These are phyloP conservation scores for Chrysopilus asiliformis DNA, from an alignment of 2,888 invertebrate species.

Conservation along the genomic window DNA sequence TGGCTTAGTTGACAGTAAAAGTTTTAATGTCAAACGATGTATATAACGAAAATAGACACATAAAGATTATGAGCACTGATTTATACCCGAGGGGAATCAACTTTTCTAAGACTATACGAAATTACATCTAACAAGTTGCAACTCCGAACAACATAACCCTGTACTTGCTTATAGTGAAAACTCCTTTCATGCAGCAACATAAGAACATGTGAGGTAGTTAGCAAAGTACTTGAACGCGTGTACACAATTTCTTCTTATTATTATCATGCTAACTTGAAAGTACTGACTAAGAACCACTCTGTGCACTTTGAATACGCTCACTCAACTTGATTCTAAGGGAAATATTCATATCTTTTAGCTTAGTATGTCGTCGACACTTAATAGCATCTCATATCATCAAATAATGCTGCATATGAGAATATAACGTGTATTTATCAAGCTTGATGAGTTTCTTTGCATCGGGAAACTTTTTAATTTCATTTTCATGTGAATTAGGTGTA, in stretches of 20 bases:
- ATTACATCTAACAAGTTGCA: neutral
- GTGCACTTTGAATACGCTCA: too few species aligned
- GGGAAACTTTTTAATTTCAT: slow-evolving; percentile 1
- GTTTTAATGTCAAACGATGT: too few species aligned
- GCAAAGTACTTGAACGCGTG: too few species aligned
- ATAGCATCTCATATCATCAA: neutral
- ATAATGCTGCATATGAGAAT: neutral
- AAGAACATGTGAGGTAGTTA: too few species aligned
- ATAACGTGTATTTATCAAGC: neutral
- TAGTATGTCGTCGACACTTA: neutral
- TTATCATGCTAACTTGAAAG: too few species aligned
- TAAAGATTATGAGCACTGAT: slow-evolving; percentile 1
- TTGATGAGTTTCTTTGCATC: neutral
- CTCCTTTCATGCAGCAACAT: too few species aligned
- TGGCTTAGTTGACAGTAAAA: too few species aligned
- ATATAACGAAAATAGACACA: slow-evolving; percentile 1
- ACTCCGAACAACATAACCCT: neutral
- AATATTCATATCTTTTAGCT: too few species aligned
- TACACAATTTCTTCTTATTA: too few species aligned
- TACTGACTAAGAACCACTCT: too few species aligned
- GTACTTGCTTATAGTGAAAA: too few species aligned
- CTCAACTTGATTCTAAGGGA: too few species aligned
- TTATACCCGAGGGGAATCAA: neutral
- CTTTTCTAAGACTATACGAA: neutral
- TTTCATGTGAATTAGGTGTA: slow-evolving; percentile 1